A percentile compares a stretch with the other conserved stretches of the same genome.
Evolutionary conservation across 2,888 invertebrate species (phyloP).

Genomic region (Megalurothrips usitatus): DNA sequence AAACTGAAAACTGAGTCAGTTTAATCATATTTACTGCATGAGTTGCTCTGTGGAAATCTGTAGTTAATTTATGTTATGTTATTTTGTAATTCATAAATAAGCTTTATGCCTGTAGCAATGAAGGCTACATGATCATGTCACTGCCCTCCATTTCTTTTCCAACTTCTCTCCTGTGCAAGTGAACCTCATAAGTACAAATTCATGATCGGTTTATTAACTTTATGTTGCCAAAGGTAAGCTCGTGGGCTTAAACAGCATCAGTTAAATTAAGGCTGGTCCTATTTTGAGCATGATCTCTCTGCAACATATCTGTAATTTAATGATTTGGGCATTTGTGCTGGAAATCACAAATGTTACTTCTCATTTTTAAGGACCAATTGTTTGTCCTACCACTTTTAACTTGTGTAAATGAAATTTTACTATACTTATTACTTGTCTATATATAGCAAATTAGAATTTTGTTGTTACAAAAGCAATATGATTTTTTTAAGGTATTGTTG

Average conservation of each 20-base stretch:
- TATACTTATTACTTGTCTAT: neutral
- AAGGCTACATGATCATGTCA: constrained; percentile 21
- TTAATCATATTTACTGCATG: constrained; percentile 18
- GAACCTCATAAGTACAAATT: constrained; percentile 23
- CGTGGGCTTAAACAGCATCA: constrained; percentile 15
- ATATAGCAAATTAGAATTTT: constrained; percentile 12
- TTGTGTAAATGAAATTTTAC: neutral
- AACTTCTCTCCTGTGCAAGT: constrained; percentile 17
- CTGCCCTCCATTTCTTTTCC: constrained; percentile 2
- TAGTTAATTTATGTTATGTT: constrained; percentile 27
- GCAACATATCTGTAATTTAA: constrained; percentile 25
- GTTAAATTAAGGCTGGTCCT: constrained; percentile 21
- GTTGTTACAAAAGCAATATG: constrained; percentile 9
- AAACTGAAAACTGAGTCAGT: constrained; percentile 11
- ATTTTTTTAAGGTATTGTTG: constrained; percentile 14
- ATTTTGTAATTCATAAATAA: constrained; percentile 11
- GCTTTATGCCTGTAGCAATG: constrained; percentile 2
- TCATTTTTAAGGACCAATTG: constrained; percentile 21
- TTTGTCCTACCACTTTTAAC: constrained; percentile 5
- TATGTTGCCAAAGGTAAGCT: constrained; percentile 24
- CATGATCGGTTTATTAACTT: neutral
- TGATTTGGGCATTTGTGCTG: constrained; percentile 16
- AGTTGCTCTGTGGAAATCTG: constrained; percentile 22
- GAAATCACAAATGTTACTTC: neutral
- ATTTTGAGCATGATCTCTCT: constrained; percentile 20